Evolutionary conservation across 1,140 invertebrate species (phyloP), one percentile per base, ranked within the genome.

Genomic region (Macrosteles quadrilineatus): DNA sequence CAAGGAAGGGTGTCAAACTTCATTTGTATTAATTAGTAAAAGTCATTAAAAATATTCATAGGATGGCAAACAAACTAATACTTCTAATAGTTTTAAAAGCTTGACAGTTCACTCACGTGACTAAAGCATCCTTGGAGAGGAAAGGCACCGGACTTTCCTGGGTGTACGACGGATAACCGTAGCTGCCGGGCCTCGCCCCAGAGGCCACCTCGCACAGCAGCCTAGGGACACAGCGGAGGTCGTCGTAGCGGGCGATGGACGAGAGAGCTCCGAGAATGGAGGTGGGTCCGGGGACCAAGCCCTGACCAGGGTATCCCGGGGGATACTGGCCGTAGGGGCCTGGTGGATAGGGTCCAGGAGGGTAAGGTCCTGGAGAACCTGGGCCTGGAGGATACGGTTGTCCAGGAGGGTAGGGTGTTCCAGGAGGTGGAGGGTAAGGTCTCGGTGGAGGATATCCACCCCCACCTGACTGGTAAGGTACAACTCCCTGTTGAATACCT

Each of bases 151-250:
- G 78, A 21, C 82, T 80, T 67, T 78, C 78, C 73, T 80, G 79
- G 67, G 81, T 72, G 27, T 71, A 69, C 4, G 62, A 63, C 12
- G 40, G 47, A 17, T 71, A 72, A 64, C 66, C 57, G 23, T 66
- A 80, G n/a, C 75, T 74, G 14, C 84, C 84, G 19, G 86, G 83
- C 75, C 84, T 80, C 47, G 85, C 83, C 3, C 87, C 87, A 12
- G 86, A 87, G 43, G 90, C 87, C 31, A 90, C 84, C 80, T 92
- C 90, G 75, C 91, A 93, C 50, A 93, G 82, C 71, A 93, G 83
- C 78, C 90, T 85, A 2, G 90, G 87, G 55, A 93, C 88, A 77
- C 91, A 93, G 74, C 90, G 86, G 63, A 87, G 82, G 78, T 92
- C 90, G 77, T 93, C 91, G 79, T 91, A 87, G 74, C 83, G 81